These are phyloP conservation scores for Corydoras sp. DNA, from an alignment of 2,113 vertebrate species.

Conservation along the genomic window DNA sequence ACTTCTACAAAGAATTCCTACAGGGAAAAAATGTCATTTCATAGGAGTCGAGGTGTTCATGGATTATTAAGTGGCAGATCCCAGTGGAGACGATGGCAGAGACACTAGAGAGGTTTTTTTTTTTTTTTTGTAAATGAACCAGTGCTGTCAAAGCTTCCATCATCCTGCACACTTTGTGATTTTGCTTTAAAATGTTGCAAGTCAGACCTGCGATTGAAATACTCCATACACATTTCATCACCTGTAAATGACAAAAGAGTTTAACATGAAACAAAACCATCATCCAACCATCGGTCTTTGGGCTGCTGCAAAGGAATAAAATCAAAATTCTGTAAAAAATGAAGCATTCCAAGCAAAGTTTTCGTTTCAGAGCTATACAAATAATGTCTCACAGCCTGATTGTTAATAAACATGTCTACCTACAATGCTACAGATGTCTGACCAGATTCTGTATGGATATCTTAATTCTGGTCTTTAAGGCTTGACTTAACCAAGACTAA, in stretches of 20 bases:
- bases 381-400: slow-evolving; percentile 13
- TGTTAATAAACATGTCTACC: slow-evolving; percentile 11
- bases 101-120: background rate
- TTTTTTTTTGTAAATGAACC: background rate
- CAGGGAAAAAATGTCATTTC: slow-evolving; percentile 44
- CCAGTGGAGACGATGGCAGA: slow-evolving; percentile 33
- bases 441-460: background rate
- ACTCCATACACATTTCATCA: slow-evolving; percentile 4
- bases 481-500: no score
- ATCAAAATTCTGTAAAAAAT: background rate
- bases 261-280: slow-evolving; percentile 12
- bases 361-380: slow-evolving; percentile 6
- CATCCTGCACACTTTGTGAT: slow-evolving; percentile 26
- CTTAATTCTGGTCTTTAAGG: no score
- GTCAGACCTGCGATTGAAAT: slow-evolving; percentile 10
- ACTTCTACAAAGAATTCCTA: slow-evolving; percentile 31
- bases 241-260: slow-evolving; percentile 14
- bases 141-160: slow-evolving; percentile 28
- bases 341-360: slow-evolving; percentile 24
- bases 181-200: slow-evolving; percentile 23
- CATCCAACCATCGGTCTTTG: background rate
- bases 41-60: slow-evolving; percentile 38
- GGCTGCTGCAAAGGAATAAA: background rate
- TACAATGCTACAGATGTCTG: slow-evolving; percentile 14
- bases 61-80: slow-evolving; percentile 41